Base-by-base conservation (phyloP, 1,140 invertebrate genomes). In the Lordiphosa stackelbergi region DNA sequence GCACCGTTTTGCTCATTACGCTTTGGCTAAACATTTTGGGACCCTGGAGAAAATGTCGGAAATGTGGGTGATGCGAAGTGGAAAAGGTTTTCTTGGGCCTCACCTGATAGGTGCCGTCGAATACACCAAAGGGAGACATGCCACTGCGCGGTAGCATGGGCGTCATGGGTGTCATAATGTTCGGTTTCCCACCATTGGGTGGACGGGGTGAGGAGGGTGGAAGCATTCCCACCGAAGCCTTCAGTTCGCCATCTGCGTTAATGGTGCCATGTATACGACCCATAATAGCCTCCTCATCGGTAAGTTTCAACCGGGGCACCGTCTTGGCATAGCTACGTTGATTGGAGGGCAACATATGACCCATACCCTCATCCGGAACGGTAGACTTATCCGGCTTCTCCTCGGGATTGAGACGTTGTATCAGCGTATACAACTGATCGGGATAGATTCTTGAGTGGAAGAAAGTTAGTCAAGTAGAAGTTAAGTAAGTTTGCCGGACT, bases 1-100 rank as follows among this genome's bases (percentile, higher is more conserved):
- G 85, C 46, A 87, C 60, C 3, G 81, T 86, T 61, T 87, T 86
- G 10, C 73, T 78, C 86, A 87, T 86, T 12, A 87, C 73, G 45
- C 86, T 87, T 46, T 87, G 86, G 43, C 86, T 83, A n/a, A 87
- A 87, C 66, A 87, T 81, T 65, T 87, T 87, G 8, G 86, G 86
- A 6, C 86, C 86, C 70, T 85, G 12, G 0, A 0, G 37, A 47
- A 34, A 48, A 11, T 31, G 47, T 10, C 12, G 22, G 5, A 7
- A 13, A 13, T 6, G 7, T 4, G 13, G 10, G 4, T 34, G 0
- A 9, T 24, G n/a, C n/a, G n/a, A 19, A 9, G n/a, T 5, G 2
- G 2, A 38, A n/a, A 8, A 28, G 10, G 12, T 10, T 0, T 7
- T 1, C 9, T 5, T 11, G 16, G 7, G 1, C 0, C 51, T 31